Base-by-base conservation (phyloP, 2,797 vertebrate species). In the Sebastes glaucus region DNA sequence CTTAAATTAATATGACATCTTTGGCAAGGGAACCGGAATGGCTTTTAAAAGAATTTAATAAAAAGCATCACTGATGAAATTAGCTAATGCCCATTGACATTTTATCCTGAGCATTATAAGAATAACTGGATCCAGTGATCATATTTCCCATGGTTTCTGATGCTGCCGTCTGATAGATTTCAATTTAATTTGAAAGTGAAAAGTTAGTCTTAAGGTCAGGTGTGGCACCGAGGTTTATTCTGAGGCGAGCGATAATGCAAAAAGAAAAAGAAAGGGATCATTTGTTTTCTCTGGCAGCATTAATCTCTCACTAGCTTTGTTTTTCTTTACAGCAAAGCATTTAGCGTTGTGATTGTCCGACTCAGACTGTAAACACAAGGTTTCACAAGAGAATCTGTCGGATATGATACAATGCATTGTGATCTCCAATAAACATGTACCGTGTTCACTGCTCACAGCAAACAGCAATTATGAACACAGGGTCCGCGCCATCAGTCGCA, bases 41-140 rank as follows among this genome's bases (percentile, higher is more conserved):
- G 92, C 93, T 96, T 96, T 96, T 95, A 95, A 94, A 95, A 95
- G 77, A 95, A 96, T 95, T 94, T 94, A 94, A 95, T 96, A 96
- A 95, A 94, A 95, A 92, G 91, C 94, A 95, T 92, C 89, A 70
- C 91, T 95, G 93, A 95, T 95, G 89, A 94, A 95, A 96, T 96
- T 95, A 95, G 91, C 91, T 95, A 94, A 96, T 95, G 94, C 90
- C 93, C 93, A 95, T 93, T 96, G 94, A 95, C 95, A 95, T 95
- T 96, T 95, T 92, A 94, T 95, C 93, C 89, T 77, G 78, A 90
- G 77, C 92, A 94, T 94, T 95, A 95, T 92, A 93, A 90, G 94
- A 95, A 94, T 93, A 90, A 92, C 90, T 85, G 82, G 87, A 92
- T 95, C 82, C 78, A 85, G 89, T 93, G 93, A 92, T 93, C 89